Evolutionary conservation across 2,888 invertebrate genomes (phyloP).

Genomic region (Polymixis lichenea): DNA sequence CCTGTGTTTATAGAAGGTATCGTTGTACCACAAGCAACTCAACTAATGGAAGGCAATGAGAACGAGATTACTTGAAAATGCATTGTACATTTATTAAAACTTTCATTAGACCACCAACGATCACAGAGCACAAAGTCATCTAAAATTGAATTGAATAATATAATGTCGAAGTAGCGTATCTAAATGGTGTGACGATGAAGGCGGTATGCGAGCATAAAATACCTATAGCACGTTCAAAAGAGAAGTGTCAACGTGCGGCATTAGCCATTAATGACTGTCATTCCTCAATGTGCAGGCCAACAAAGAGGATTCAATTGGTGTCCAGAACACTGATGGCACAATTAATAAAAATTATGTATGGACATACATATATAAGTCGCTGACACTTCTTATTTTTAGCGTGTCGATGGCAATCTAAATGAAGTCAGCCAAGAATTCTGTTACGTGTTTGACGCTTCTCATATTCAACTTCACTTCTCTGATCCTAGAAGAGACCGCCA

Average conservation of each 20-base stretch:
- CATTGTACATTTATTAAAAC: slow-evolving; percentile 40
- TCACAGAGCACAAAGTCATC: slow-evolving; percentile 62
- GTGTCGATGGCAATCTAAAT: neutral
- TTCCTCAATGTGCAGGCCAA: slow-evolving; percentile 75
- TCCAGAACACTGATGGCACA: slow-evolving; percentile 11
- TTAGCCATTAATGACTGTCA: slow-evolving; percentile 65
- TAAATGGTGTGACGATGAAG: slow-evolving; percentile 71
- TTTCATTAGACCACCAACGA: slow-evolving; percentile 73
- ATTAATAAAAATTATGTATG: neutral
- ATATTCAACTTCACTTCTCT: neutral
- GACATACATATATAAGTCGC: neutral
- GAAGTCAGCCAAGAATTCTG: neutral
- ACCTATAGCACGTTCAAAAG: slow-evolving; percentile 59
- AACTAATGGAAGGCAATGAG: slow-evolving; percentile 31
- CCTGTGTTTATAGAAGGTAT: slow-evolving; percentile 5
- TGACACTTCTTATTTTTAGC: neutral
- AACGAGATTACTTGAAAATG: slow-evolving; percentile 25
- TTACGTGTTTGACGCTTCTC: neutral
- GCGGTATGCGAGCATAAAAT: slow-evolving; percentile 65
- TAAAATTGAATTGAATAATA: slow-evolving; percentile 68
- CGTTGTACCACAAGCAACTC: neutral
- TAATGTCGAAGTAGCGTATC: slow-evolving; percentile 72
- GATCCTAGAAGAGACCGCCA: neutral
- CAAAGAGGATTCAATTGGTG: slow-evolving; percentile 63
- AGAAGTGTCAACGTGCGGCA: slow-evolving; percentile 65